Evolutionary conservation across 2,797 vertebrate genomes (phyloP).

Genomic region (Dicrostonyx torquatus): DNA sequence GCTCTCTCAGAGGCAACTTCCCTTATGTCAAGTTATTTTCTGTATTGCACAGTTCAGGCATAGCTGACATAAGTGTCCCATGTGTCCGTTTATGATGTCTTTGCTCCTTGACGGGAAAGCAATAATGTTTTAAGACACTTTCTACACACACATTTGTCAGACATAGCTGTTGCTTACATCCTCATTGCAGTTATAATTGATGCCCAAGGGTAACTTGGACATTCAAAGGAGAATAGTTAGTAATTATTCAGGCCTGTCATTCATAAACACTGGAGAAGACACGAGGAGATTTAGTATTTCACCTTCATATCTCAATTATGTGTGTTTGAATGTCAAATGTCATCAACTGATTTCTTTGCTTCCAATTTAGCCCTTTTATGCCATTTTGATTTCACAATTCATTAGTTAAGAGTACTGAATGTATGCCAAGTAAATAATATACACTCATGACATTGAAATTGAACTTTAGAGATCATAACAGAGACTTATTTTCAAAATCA

Average conservation of each 20-base stretch:
- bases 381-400: conserved; percentile 65
- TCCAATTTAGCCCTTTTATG: conserved; percentile 36
- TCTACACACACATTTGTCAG: conserved; percentile 42
- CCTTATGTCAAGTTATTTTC: conserved; percentile 63
- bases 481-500: neutral
- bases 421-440: conserved; percentile 58
- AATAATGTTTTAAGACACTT: conserved; percentile 63
- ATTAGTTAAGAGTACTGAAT: conserved; percentile 65
- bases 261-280: conserved; percentile 44
- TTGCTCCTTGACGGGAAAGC: conserved; percentile 62
- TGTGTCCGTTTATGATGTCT: conserved; percentile 51
- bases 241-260: conserved; percentile 50
- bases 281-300: conserved; percentile 33
- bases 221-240: conserved; percentile 53
- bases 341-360: neutral
- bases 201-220: conserved; percentile 56
- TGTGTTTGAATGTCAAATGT: conserved; percentile 48
- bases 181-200: conserved; percentile 70
- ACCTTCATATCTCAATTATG: conserved; percentile 18
- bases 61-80: conserved; percentile 54
- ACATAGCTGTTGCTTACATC: conserved; percentile 58
- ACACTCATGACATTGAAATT: conserved; percentile 59
- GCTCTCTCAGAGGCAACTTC: neutral
- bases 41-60: conserved; percentile 56
- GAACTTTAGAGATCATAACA: neutral